Percentiles rank a stretch among this genome's conserved stretches.
These are phyloP conservation scores for Indicator maculatus DNA, from an alignment of 2,113 vertebrate genomes.

Conservation along the genomic window DNA sequence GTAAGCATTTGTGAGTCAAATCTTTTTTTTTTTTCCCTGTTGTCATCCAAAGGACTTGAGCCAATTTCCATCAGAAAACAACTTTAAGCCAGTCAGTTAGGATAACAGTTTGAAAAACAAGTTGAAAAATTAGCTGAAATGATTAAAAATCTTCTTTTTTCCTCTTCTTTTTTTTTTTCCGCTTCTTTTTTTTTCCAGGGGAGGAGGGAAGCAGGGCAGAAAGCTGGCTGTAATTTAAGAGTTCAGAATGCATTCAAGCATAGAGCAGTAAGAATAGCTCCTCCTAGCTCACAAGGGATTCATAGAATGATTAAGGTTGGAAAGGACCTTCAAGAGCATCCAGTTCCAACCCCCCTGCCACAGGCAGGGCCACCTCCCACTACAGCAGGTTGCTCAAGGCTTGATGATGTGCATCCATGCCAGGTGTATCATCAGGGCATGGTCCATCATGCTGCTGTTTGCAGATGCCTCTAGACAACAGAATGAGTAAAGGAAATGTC, in stretches of 20 bases:
- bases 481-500: not conserved
- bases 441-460: not conserved
- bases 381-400: too few relatives aligned
- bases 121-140: not conserved
- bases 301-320: too few relatives aligned
- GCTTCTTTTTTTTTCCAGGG: not conserved
- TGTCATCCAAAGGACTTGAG: not conserved
- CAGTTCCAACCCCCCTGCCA: too few relatives aligned
- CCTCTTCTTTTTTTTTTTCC: not conserved
- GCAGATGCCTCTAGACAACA: not conserved
- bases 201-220: not conserved
- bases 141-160: not conserved
- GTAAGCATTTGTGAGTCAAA: not conserved
- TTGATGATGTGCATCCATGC: not conserved
- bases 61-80: not conserved
- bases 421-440: not conserved
- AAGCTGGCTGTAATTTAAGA: not conserved
- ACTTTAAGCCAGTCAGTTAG: not conserved
- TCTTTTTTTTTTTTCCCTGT: not conserved
- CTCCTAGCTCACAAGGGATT: not conserved
- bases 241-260: not conserved
- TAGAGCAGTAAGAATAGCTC: not conserved
- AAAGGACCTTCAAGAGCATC: too few relatives aligned
- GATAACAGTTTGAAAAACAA: not conserved
- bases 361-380: too few relatives aligned